Conservation (phyloP, 2,797 vertebrate genomes). For the Gallinago stenura region DNA sequence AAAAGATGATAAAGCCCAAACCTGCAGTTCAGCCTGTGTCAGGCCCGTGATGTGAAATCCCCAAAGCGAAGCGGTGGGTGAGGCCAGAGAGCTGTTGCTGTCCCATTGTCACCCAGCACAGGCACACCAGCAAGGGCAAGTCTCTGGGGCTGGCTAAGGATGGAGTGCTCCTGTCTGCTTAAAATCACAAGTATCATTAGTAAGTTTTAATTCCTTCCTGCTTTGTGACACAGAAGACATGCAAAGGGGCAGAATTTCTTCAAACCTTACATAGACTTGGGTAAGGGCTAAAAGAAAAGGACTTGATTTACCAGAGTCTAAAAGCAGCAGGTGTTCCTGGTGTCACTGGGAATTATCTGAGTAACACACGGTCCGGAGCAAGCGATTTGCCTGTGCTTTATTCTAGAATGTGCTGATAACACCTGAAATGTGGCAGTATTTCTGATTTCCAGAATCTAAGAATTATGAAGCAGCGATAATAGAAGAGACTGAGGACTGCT, state of each 20-base stretch:
- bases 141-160: not conserved
- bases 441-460: not conserved
- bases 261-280: accelerated
- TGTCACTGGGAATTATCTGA: not conserved
- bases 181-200: not conserved
- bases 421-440: not conserved
- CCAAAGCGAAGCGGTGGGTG: not conserved
- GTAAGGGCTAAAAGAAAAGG: not conserved
- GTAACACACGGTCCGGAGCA: not conserved
- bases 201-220: not conserved
- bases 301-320: not conserved
- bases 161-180: not conserved
- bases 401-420: not conserved
- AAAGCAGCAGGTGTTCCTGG: accelerated
- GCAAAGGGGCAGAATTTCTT: not conserved
- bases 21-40: not conserved
- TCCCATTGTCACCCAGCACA: not conserved
- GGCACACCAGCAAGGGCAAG: not conserved
- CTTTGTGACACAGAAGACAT: not conserved
- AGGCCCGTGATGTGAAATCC: not conserved
- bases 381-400: accelerated
- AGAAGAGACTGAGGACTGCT: not conserved
- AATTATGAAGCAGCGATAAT: not conserved
- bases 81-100: not conserved
- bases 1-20: not conserved